Conservation (phyloP, 2,113 vertebrate species). For the Menura novaehollandiae region DNA sequence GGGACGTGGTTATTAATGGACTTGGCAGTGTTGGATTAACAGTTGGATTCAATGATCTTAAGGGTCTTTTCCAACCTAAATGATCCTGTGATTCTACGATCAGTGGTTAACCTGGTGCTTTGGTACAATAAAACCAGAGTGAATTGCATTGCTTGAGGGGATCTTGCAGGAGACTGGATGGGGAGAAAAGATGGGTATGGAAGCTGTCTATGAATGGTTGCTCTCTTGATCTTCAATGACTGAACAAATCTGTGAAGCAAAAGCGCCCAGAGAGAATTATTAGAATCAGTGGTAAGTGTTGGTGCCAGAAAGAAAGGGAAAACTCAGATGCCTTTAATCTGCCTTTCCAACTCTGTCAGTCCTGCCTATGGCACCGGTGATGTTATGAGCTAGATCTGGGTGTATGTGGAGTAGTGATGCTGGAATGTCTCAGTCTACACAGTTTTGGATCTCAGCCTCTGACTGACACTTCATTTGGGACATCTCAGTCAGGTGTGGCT, state of each 20-base stretch:
- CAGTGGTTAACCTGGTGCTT: background rate
- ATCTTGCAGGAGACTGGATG: background rate
- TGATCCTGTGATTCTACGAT: background rate
- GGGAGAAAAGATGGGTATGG: background rate
- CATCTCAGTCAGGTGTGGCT: background rate
- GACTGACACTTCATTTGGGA: background rate
- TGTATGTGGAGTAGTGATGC: background rate
- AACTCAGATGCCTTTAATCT: background rate
- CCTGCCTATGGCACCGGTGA: background rate
- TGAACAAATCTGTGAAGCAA: background rate
- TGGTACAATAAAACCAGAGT: background rate
- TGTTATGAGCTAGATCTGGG: background rate
- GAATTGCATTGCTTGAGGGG: background rate
- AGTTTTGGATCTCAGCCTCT: background rate
- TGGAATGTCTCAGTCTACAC: background rate
- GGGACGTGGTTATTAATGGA: background rate
- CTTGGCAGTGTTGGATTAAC: background rate
- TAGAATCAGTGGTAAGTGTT: background rate
- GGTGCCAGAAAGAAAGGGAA: background rate
- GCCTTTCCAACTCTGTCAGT: background rate
- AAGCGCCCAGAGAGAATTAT: background rate
- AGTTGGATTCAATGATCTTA: background rate
- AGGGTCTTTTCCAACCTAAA: background rate
- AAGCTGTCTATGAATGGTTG: background rate
- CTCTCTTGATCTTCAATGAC: background rate